Conservation (phyloP, 1,140 invertebrate genomes). For the Drosophila sp. region DNA sequence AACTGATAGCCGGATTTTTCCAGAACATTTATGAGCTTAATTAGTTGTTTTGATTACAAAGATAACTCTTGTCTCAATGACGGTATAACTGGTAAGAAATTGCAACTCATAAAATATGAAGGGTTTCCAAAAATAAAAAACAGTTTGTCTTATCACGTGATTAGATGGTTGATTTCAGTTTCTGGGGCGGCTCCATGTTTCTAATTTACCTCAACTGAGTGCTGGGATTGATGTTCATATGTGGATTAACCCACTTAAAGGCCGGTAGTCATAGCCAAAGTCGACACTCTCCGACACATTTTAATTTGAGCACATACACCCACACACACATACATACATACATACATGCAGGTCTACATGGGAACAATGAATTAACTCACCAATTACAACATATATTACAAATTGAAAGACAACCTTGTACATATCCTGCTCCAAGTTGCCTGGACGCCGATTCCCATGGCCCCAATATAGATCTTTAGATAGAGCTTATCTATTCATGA, state of each 20-base stretch:
- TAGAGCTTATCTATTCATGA: constrained; percentile 42
- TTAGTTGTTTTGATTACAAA: constrained; percentile 27
- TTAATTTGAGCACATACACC: constrained; percentile 27
- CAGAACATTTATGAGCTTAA: constrained; percentile 35
- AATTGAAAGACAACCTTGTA: constrained; percentile 44
- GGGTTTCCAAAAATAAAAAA: constrained; percentile 11
- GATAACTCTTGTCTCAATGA: background rate
- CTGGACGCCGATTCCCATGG: constrained; percentile 8
- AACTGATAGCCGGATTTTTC: constrained; percentile 42
- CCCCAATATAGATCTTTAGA: background rate
- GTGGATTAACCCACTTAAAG: constrained; percentile 41
- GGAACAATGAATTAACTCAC: constrained; percentile 35
- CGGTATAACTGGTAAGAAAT: background rate
- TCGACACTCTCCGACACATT: constrained; percentile 30
- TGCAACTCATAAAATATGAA: constrained; percentile 7
- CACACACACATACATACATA: background rate
- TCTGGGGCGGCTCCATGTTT: background rate
- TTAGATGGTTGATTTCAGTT: background rate
- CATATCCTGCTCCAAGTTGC: constrained; percentile 42
- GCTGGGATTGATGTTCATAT: constrained; percentile 17
- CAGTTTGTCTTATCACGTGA: background rate
- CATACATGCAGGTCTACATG: constrained; percentile 12
- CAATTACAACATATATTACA: constrained; percentile 13
- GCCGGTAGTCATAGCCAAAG: constrained; percentile 34
- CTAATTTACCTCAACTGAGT: constrained; percentile 35